Conservation (phyloP, 2,888 invertebrate genomes). For the Agrypnus murinus region DNA sequence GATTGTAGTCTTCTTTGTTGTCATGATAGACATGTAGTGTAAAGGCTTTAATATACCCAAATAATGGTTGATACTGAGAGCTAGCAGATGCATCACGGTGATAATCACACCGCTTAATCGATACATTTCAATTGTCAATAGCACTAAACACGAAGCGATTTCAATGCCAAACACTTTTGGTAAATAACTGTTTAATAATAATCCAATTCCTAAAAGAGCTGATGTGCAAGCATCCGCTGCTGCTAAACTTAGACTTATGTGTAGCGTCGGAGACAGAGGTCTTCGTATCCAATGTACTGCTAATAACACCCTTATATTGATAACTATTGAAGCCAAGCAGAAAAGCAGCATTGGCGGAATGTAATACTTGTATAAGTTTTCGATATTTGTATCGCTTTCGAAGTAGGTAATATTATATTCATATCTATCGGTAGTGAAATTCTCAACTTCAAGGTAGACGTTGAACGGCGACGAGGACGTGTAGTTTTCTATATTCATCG, state of each 20-base stretch:
- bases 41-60: constrained; percentile 75
- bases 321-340: constrained; percentile 73
- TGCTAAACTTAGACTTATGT: constrained; percentile 76
- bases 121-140: constrained; percentile 68
- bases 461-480: constrained; percentile 11
- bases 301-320: constrained; percentile 74
- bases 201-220: constrained; percentile 72
- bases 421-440: constrained; percentile 13
- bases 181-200: constrained; percentile 74
- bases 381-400: constrained; percentile 23
- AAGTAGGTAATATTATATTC: constrained; percentile 26
- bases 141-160: constrained; percentile 50
- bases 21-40: constrained; percentile 77
- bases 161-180: constrained; percentile 65
- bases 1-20: constrained; percentile 72
- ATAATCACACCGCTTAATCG: constrained; percentile 77
- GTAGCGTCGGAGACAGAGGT: constrained; percentile 75
- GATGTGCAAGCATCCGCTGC: constrained; percentile 76
- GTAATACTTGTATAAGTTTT: constrained; percentile 58
- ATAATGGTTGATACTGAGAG: constrained; percentile 80
- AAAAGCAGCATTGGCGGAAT: constrained; percentile 70
- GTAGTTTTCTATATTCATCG: constrained; percentile 27
- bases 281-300: constrained; percentile 75
- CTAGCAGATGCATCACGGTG: constrained; percentile 77
- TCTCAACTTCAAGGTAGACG: constrained; percentile 15